Evolutionary conservation across 2,888 invertebrate species (phyloP).

Genomic region (Noctua janthe): DNA sequence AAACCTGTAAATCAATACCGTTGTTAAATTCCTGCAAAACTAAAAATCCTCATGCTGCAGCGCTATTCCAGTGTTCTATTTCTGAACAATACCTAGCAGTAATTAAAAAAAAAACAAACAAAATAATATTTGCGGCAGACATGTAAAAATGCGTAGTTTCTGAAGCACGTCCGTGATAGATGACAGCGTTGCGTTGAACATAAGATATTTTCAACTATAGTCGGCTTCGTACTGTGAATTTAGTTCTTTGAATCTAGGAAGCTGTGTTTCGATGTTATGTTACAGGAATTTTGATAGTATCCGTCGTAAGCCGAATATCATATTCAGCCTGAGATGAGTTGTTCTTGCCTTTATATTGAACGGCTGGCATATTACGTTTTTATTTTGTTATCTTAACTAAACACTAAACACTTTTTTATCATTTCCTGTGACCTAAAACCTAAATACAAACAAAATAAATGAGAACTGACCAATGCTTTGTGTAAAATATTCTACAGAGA

Average conservation of each 20-base stretch:
- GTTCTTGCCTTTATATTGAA: background rate
- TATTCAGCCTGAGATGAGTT: background rate
- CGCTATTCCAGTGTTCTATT: background rate
- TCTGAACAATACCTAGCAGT: conserved; percentile 14
- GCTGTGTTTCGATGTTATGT: background rate
- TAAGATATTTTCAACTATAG: conserved; percentile 18
- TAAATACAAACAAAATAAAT: too few species aligned
- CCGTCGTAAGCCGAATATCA: background rate
- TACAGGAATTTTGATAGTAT: conserved; percentile 10
- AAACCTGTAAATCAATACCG: background rate
- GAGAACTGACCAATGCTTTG: too few species aligned
- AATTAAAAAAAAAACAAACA: background rate
- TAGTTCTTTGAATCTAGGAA: background rate
- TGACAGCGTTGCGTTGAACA: conserved; percentile 2
- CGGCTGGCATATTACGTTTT: background rate
- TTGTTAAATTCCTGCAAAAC: background rate
- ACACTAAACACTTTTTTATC: too few species aligned
- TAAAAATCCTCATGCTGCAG: background rate
- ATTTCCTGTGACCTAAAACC: too few species aligned
- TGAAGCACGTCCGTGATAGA: conserved; percentile 31
- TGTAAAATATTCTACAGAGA: background rate
- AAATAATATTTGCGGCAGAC: background rate
- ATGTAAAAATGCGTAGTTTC: conserved; percentile 10
- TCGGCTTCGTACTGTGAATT: background rate
- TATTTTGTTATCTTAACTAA: too few species aligned